Evolutionary conservation across 2,797 vertebrate species (phyloP), one percentile per base, ranked within the genome.

Genomic region (Melopsittacus undulatus): DNA sequence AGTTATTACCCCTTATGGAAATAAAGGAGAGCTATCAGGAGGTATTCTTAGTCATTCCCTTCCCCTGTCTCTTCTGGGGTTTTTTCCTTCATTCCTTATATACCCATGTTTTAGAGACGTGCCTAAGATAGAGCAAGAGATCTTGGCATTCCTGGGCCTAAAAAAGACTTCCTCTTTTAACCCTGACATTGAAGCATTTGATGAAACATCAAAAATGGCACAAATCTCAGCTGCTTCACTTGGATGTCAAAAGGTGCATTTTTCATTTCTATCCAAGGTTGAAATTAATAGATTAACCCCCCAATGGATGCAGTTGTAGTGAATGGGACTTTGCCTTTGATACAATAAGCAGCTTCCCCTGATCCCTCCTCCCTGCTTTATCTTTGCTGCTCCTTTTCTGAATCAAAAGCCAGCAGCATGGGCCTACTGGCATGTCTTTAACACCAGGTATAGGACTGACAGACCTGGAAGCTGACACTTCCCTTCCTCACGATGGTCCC

Each of bases 1-100:
- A 97, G 97, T 98, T 98, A 98, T 98, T 98, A 97, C 98, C 98
- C 97, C 98, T 98, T 98, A 98, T 98, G 98, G 98, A 98, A 98
- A 97, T 97, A 95, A 95, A 96, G 96, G 96, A 97, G 97, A 96
- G 92, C 97, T 97, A 95, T 96, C 93, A 76, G 92, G 97, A 97
- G 97, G 98, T 97, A 98, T 98, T 98, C 98, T 98, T 97, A 98
- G 98, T 98, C 97, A 98, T 96, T 96, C 97, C 96, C 89, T 87
- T 96, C 70, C 96, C 90, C 94, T 98, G 94, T 96, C 94, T 97
- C 97, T 95, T 91, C 88, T 78, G 34, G 34, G n/a, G 69, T 93
- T 94, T 83, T 45, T 45, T 62, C 68, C 63, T 87, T 92, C 96
- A 98, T 98, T 98, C 98, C 98, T 97, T 97, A 97, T 98, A 97